Percentiles rank a stretch among this genome's conserved stretches.
These are phyloP conservation scores for Cardiocondyla obscurior DNA, from an alignment of 1,140 invertebrate species.

Conservation along the genomic window DNA sequence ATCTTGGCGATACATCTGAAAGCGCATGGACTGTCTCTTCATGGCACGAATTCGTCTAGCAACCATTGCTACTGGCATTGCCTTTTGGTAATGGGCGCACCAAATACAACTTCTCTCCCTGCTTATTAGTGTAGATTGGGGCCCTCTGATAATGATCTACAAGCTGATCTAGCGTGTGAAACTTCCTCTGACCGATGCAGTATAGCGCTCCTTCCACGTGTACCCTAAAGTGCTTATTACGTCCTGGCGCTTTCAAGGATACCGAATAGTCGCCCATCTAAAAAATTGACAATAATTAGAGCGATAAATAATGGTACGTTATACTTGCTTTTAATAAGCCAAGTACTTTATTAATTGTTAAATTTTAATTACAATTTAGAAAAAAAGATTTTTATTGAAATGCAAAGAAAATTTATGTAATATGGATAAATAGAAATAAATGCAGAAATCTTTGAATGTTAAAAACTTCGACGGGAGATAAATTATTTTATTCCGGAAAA, in stretches of 20 bases:
- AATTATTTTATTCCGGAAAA: neutral
- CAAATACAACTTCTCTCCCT: slow-evolving; percentile 96
- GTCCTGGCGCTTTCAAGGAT: slow-evolving; percentile 97
- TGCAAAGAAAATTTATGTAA: neutral
- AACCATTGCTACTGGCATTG: slow-evolving; percentile 83
- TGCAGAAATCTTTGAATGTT: neutral
- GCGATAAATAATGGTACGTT: neutral
- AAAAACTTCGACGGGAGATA: neutral
- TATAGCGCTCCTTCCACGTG: slow-evolving; percentile 97
- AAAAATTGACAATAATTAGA: slow-evolving; percentile 73
- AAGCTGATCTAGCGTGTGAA: slow-evolving; percentile 97
- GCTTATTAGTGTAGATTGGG: slow-evolving; percentile 98
- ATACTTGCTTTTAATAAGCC: neutral
- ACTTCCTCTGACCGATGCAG: slow-evolving; percentile 99
- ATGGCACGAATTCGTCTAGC: slow-evolving; percentile 78
- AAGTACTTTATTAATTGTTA: neutral
- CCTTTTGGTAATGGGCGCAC: slow-evolving; percentile 93
- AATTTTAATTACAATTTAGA: neutral
- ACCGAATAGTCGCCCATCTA: slow-evolving; percentile 99
- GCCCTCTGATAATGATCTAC: slow-evolving; percentile 99
- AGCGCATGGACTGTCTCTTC: slow-evolving; percentile 69
- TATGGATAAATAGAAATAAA: neutral
- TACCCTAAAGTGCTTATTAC: slow-evolving; percentile 99
- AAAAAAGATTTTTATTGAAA: neutral
- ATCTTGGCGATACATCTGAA: slow-evolving; percentile 70